Conservation (phyloP, 2,113 vertebrate genomes). For the Ivindomyrus marchei region DNA sequence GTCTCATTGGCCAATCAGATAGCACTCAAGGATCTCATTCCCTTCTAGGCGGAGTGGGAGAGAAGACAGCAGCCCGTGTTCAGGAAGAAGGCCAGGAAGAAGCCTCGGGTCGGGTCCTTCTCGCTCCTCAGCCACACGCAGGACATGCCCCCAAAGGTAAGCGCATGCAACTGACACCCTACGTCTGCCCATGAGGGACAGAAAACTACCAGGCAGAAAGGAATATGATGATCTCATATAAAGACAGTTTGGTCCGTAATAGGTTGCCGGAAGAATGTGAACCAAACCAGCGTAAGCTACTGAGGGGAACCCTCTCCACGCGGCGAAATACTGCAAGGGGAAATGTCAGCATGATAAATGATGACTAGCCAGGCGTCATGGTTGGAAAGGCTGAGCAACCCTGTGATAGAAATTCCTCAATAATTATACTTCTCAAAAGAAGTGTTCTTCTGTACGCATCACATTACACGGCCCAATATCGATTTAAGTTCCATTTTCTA, state of each 20-base stretch:
- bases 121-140: constrained; percentile 52
- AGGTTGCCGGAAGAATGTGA: neutral
- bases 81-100: constrained; percentile 50
- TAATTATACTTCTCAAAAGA: neutral
- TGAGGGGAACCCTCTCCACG: neutral
- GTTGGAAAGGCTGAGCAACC: neutral
- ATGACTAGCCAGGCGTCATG: neutral
- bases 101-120: constrained; percentile 48
- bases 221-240: neutral
- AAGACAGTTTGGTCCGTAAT: neutral
- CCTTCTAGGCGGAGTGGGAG: constrained; percentile 48
- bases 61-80: constrained; percentile 45
- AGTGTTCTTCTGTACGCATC: neutral
- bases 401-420: neutral
- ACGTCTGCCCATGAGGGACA: neutral
- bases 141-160: constrained; percentile 47
- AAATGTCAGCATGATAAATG: neutral
- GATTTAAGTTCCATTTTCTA: neutral
- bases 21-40: neutral
- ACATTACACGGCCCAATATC: neutral
- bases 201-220: neutral
- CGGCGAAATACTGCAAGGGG: neutral
- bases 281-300: neutral
- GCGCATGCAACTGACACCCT: constrained; percentile 23
- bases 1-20: neutral